Conservation (phyloP, 2,888 invertebrate species). For the Bruchidius siliquastri region DNA sequence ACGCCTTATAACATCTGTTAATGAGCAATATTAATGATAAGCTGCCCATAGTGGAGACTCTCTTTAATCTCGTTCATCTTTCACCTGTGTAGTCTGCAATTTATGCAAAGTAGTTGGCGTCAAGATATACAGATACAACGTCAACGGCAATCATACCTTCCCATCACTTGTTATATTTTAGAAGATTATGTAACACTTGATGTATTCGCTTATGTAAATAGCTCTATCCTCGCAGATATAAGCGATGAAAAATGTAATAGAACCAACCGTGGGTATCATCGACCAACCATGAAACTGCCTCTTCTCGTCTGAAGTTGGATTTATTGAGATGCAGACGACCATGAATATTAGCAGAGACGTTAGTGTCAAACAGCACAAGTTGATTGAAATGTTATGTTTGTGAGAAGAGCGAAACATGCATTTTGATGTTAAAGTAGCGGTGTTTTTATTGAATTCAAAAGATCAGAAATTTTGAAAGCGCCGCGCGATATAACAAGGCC, state of each 20-base stretch:
- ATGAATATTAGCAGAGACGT: neutral
- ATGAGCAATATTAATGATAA: no score
- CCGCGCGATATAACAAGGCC: no score
- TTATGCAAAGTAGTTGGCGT: neutral
- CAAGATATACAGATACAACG: neutral
- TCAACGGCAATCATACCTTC: neutral
- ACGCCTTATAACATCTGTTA: no score
- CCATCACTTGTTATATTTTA: neutral
- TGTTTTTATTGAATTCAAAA: no score
- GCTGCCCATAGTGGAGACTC: no score
- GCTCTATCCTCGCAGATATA: neutral
- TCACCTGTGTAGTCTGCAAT: neutral
- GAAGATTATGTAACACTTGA: neutral
- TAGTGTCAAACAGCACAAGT: neutral
- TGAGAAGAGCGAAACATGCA: neutral
- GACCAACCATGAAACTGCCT: neutral
- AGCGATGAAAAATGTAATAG: neutral
- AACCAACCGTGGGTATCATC: neutral
- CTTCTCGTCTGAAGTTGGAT: neutral
- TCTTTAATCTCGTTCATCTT: neutral
- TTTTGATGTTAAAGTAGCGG: neutral
- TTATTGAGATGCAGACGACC: neutral
- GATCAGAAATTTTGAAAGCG: no score
- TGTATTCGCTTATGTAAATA: neutral
- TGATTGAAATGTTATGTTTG: neutral